Evolutionary conservation across 2,113 vertebrate species (phyloP).

Genomic region (Hypocryptadius cinnamomeus): DNA sequence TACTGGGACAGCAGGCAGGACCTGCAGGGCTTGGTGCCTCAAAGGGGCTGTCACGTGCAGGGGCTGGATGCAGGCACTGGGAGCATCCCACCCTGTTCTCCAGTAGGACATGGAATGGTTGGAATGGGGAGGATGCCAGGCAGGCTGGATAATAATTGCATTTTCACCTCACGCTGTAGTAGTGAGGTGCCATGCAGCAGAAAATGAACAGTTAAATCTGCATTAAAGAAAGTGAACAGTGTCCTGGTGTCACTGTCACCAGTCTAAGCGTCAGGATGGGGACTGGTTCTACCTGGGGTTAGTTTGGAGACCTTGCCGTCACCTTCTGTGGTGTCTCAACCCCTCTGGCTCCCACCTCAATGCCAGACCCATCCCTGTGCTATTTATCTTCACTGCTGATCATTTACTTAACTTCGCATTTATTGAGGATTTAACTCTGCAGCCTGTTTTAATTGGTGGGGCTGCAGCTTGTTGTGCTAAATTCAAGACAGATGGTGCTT

Average conservation of each 20-base stretch:
- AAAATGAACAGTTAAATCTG: neutral
- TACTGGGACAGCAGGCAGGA: neutral
- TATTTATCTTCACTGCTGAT: neutral
- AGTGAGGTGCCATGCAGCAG: neutral
- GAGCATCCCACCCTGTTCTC: neutral
- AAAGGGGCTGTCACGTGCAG: accelerated
- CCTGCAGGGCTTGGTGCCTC: neutral
- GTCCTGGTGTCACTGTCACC: neutral
- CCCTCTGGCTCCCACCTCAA: neutral
- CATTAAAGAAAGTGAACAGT: neutral
- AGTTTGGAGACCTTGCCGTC: accelerated
- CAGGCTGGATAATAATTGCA: neutral
- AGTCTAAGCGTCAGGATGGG: accelerated
- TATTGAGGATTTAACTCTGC: constrained; percentile 15
- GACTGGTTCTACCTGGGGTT: neutral
- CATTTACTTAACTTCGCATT: constrained; percentile 5
- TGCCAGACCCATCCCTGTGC: neutral
- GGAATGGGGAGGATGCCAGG: neutral
- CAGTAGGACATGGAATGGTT: accelerated
- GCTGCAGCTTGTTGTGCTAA: constrained; percentile 47
- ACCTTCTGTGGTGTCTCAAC: neutral
- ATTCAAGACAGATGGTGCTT: constrained; percentile 69
- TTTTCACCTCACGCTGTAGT: neutral
- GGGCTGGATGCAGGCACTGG: neutral
- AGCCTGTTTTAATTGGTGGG: constrained; percentile 49